A percentile compares a stretch with the other conserved stretches of the same genome.
Evolutionary conservation across 2,888 invertebrate genomes (phyloP).

Genomic region (Habrosyne pyritoides): DNA sequence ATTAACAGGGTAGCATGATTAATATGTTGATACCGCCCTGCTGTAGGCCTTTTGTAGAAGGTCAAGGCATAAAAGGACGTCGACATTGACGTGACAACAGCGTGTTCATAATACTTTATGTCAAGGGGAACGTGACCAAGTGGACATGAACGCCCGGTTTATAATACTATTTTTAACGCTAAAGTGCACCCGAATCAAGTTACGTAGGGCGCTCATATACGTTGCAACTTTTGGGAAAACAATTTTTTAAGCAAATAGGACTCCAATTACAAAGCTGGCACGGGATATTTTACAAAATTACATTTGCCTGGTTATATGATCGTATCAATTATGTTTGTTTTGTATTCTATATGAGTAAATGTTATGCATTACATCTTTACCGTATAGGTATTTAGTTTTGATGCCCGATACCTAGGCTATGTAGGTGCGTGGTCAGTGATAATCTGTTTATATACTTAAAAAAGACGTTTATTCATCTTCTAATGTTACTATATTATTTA

Average conservation of each 20-base stretch:
- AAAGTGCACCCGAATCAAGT: slow-evolving; percentile 28
- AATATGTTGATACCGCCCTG: slow-evolving; percentile 8
- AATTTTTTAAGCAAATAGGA: background rate
- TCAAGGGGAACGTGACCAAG: slow-evolving; percentile 69
- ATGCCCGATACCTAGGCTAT: too few relatives aligned
- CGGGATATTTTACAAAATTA: background rate
- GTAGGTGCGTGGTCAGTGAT: too few relatives aligned
- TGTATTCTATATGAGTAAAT: background rate
- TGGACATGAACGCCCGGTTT: slow-evolving; percentile 31
- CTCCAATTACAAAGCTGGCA: background rate
- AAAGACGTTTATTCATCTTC: too few relatives aligned
- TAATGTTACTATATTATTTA: too few relatives aligned
- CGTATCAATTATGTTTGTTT: background rate
- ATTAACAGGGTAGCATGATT: slow-evolving; percentile 1
- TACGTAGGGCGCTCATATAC: slow-evolving; percentile 16
- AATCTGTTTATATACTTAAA: too few relatives aligned
- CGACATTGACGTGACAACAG: slow-evolving; percentile 51
- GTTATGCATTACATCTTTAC: background rate
- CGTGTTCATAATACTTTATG: slow-evolving; percentile 36
- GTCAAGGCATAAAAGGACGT: slow-evolving; percentile 60
- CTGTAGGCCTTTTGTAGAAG: slow-evolving; percentile 44
- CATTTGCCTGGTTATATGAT: background rate
- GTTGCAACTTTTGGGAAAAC: slow-evolving; percentile 7
- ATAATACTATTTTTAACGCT: slow-evolving; percentile 30
- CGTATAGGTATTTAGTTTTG: background rate